Evolutionary conservation across 2,888 invertebrate genomes (phyloP).

Genomic region (Geotrupes spiniger): DNA sequence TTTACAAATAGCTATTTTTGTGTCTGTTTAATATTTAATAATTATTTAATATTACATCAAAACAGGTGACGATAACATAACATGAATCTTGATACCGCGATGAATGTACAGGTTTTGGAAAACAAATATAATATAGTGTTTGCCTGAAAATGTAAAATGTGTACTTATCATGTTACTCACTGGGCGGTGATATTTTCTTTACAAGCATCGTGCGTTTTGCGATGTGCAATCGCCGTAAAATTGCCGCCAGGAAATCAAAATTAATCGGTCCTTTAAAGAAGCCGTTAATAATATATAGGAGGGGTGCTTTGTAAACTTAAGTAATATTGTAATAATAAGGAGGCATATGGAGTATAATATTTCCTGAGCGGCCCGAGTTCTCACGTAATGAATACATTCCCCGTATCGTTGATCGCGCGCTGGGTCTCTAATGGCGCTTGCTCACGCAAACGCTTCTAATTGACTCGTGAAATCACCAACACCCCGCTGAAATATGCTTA

Average conservation of each 20-base stretch:
- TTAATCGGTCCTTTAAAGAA: constrained; percentile 5
- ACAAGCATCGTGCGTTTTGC: too few species aligned
- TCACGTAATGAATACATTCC: constrained; percentile 46
- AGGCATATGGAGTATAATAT: constrained; percentile 27
- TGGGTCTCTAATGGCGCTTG: constrained; percentile 42
- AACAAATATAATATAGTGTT: too few species aligned
- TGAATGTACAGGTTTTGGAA: too few species aligned
- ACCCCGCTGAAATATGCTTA: constrained; percentile 39
- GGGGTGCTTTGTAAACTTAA: constrained; percentile 2
- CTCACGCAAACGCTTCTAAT: constrained; percentile 48
- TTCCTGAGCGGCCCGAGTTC: constrained; percentile 37
- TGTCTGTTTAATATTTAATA: too few species aligned
- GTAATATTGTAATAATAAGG: constrained; percentile 7
- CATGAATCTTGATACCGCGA: too few species aligned
- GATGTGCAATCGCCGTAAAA: too few species aligned
- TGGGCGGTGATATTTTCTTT: too few species aligned
- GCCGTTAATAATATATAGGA: constrained; percentile 4
- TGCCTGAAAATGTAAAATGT: too few species aligned
- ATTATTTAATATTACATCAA: too few species aligned
- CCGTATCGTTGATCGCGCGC: constrained; percentile 29
- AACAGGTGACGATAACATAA: too few species aligned
- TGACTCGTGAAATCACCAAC: constrained; percentile 48
- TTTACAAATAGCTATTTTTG: too few species aligned
- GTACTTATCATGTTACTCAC: too few species aligned
- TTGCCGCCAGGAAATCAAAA: background rate